phyloP scores from a whole-genome alignment of 2,888 invertebrate species.

The Leptopilina myrica region DNA sequence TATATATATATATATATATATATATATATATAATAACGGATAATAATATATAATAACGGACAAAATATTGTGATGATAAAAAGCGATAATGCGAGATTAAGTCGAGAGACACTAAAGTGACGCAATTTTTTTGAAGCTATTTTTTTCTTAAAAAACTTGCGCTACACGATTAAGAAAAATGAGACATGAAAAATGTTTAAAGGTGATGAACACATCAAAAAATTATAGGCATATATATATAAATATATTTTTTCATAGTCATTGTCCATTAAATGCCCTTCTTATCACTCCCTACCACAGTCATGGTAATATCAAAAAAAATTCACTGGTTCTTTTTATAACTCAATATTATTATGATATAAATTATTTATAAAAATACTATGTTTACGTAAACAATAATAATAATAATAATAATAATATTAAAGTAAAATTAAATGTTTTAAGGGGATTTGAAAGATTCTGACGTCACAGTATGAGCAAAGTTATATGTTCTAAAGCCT shows the following conservation, averaged over 20 bases:
- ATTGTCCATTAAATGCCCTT: conserved; percentile 15
- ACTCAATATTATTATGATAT: too few species aligned
- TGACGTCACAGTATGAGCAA: too few species aligned
- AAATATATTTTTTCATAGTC: background rate
- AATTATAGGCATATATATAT: conserved; percentile 4
- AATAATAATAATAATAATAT: too few species aligned
- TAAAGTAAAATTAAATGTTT: too few species aligned
- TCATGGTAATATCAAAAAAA: background rate
- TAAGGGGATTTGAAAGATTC: too few species aligned
- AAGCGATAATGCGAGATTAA: conserved; percentile 29
- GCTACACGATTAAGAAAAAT: background rate
- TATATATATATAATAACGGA: too few species aligned
- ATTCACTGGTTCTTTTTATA: background rate
- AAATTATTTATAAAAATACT: too few species aligned
- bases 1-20: too few species aligned
- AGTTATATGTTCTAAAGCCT: too few species aligned
- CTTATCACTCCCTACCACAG: background rate
- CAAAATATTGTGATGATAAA: background rate
- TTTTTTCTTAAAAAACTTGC: background rate
- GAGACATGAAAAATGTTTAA: conserved; percentile 9
- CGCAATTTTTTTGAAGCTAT: background rate
- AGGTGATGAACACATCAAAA: conserved; percentile 14
- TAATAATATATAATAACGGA: background rate
- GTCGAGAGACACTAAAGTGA: conserved; percentile 14
- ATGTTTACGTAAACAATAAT: too few species aligned